These are phyloP conservation scores for Marmota monax DNA, from an alignment of 2,113 vertebrate genomes.

Conservation along the genomic window DNA sequence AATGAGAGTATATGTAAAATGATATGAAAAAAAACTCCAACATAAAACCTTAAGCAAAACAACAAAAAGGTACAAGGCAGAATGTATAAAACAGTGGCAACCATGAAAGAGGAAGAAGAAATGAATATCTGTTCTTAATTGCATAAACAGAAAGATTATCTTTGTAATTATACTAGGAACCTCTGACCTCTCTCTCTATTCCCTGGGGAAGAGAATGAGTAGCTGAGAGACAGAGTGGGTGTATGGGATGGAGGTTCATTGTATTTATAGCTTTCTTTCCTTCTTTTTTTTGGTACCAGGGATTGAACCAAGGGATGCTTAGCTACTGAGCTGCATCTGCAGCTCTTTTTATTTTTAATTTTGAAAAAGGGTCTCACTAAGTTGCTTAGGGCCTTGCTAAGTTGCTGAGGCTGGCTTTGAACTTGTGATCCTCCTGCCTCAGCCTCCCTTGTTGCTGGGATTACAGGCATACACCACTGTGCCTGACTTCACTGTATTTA, in stretches of 20 bases:
- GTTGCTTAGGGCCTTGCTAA: too few relatives aligned
- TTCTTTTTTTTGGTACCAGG: too few relatives aligned
- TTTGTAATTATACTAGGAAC: not conserved
- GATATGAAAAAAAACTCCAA: not conserved
- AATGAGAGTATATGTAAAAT: not conserved
- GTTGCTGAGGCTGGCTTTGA: too few relatives aligned
- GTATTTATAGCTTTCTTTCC: too few relatives aligned
- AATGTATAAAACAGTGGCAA: not conserved
- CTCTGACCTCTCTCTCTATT: not conserved
- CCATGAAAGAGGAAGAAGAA: not conserved
- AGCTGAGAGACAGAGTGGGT: not conserved
- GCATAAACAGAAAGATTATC: not conserved
- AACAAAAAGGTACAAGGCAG: not conserved
- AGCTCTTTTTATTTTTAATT: too few relatives aligned
- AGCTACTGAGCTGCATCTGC: too few relatives aligned
- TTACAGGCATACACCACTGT: too few relatives aligned
- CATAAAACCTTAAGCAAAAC: conserved; percentile 2
- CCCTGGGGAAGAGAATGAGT: not conserved
- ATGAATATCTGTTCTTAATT: not conserved
- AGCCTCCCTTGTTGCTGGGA: too few relatives aligned
- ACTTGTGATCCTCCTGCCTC: too few relatives aligned
- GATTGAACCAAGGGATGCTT: too few relatives aligned
- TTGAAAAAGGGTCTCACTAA: too few relatives aligned
- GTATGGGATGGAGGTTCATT: not conserved
- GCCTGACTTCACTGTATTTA: too few relatives aligned